Percentiles rank a stretch among this genome's conserved stretches.
Evolutionary conservation across 2,113 vertebrate species (phyloP).

Genomic region (Oceanodroma tethys): DNA sequence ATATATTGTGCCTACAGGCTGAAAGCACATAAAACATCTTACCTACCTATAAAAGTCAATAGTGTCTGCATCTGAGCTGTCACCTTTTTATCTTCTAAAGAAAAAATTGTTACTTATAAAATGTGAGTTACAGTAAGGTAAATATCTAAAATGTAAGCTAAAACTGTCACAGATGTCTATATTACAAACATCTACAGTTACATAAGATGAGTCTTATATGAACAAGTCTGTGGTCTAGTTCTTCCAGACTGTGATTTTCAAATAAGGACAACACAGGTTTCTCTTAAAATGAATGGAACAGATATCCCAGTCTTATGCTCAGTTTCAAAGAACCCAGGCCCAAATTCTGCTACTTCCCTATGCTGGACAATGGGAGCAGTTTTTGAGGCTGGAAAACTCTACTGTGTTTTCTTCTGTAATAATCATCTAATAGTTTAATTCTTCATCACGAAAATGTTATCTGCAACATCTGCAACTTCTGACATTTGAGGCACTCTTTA

Average conservation of each 20-base stretch:
- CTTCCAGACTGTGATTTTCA: not conserved
- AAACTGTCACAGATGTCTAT: not conserved
- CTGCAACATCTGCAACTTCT: not conserved
- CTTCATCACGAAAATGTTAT: not conserved
- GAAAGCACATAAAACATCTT: not conserved
- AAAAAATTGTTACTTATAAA: not conserved
- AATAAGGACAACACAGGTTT: not conserved
- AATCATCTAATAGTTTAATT: not conserved
- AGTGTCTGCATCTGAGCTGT: not conserved
- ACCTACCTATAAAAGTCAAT: not conserved
- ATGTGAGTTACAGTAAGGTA: not conserved
- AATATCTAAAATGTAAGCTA: not conserved
- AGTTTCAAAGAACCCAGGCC: not conserved
- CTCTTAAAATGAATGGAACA: not conserved
- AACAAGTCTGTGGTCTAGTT: not conserved
- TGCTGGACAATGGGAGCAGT: not conserved
- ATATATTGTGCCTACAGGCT: not conserved
- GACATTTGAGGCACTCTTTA: not conserved
- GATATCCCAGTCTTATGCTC: not conserved
- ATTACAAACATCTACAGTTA: not conserved
- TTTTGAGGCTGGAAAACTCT: not conserved
- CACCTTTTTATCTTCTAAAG: not conserved
- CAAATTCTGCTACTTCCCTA: not conserved
- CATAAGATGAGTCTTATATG: not conserved
- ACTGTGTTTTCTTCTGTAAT: not conserved